Conservation (phyloP, 2,113 vertebrate genomes). For the Phocoena sinus region DNA sequence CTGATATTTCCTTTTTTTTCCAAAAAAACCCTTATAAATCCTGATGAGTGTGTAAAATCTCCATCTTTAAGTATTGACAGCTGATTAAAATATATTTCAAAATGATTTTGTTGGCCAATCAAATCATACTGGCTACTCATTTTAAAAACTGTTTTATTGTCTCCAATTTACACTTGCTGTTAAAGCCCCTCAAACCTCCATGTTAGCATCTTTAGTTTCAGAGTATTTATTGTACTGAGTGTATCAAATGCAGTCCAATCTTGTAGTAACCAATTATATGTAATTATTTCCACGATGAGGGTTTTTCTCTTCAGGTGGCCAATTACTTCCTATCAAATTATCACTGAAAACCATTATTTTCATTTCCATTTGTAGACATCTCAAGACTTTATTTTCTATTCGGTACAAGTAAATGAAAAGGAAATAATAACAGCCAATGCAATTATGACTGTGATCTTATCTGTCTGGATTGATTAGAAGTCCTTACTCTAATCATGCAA, state of each 20-base stretch:
- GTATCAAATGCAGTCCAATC: constrained; percentile 61
- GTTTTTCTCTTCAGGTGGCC: constrained; percentile 74
- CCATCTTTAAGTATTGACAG: background rate
- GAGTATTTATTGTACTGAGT: constrained; percentile 56
- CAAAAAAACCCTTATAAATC: background rate
- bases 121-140: background rate
- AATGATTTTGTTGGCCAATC: background rate
- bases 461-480: constrained; percentile 69
- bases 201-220: constrained; percentile 50
- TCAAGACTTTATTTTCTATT: constrained; percentile 71
- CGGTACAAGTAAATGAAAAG: constrained; percentile 64
- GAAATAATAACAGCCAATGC: constrained; percentile 67
- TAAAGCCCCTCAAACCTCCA: background rate
- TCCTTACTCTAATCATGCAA: constrained; percentile 63
- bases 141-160: background rate
- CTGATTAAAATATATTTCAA: constrained; percentile 13
- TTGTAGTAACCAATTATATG: constrained; percentile 68
- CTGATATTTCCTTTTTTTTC: background rate
- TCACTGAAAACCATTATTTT: constrained; percentile 73
- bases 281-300: constrained; percentile 70
- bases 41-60: background rate
- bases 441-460: constrained; percentile 72
- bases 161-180: background rate
- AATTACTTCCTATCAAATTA: constrained; percentile 75
- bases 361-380: constrained; percentile 70